Conservation (phyloP, 2,113 vertebrate species). For the Cochlearius cochlearius region DNA sequence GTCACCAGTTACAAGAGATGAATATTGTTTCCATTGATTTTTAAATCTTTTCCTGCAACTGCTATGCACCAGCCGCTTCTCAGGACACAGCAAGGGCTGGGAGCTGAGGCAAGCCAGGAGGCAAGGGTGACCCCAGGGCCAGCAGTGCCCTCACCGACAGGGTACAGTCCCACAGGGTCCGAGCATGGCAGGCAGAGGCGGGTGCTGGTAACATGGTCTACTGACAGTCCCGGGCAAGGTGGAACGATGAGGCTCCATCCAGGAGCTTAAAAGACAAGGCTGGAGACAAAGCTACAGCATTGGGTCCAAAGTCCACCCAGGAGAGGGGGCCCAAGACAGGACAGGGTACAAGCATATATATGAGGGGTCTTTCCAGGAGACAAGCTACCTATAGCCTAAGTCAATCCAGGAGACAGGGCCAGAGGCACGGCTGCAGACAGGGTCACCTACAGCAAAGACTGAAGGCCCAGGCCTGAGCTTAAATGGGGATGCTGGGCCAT, state of each 20-base stretch:
- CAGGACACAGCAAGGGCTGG: not conserved
- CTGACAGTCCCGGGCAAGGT: no score
- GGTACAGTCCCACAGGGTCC: accelerated
- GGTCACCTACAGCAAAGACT: not conserved
- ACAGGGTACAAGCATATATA: not conserved
- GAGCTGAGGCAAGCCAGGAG: not conserved
- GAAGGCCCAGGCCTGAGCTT: not conserved
- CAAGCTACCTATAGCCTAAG: not conserved
- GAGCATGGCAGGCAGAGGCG: not conserved
- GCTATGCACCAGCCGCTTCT: not conserved
- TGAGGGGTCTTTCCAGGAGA: not conserved
- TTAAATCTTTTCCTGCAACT: not conserved
- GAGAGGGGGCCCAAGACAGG: not conserved
- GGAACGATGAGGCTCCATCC: not conserved
- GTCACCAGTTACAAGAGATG: not conserved
- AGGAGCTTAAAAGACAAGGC: not conserved
- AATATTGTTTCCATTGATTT: not conserved
- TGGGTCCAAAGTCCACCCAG: not conserved
- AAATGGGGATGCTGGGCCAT: not conserved
- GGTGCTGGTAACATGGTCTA: not conserved
- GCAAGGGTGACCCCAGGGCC: not conserved
- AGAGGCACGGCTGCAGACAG: not conserved
- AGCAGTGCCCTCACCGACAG: not conserved
- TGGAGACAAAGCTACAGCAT: not conserved
- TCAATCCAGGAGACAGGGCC: not conserved